Evolutionary conservation across 2,113 vertebrate genomes (phyloP).

Genomic region (Rallus limicola): DNA sequence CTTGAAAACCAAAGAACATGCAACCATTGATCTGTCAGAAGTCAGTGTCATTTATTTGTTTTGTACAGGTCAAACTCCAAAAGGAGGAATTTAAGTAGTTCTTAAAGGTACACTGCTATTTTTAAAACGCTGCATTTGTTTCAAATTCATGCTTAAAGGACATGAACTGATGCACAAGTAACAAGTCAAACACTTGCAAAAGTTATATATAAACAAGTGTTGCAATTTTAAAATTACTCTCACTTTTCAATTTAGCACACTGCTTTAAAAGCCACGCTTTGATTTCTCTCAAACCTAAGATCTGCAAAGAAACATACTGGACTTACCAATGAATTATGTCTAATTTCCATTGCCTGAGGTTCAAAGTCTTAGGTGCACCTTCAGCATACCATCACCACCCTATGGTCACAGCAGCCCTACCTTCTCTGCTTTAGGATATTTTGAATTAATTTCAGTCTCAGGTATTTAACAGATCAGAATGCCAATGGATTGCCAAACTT

Average conservation of each 20-base stretch:
- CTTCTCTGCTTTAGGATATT: neutral
- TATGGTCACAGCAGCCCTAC: neutral
- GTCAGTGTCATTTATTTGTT: neutral
- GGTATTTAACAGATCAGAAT: neutral
- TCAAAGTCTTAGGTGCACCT: neutral
- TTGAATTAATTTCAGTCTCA: neutral
- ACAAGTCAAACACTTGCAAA: neutral
- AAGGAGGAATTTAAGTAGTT: neutral
- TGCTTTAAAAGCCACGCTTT: neutral
- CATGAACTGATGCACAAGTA: neutral
- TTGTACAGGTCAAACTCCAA: neutral
- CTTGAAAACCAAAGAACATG: neutral
- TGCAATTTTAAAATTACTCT: neutral
- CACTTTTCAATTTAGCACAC: neutral
- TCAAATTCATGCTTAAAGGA: neutral
- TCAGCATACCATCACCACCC: neutral
- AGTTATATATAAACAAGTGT: neutral
- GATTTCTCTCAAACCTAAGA: neutral
- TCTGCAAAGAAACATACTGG: neutral
- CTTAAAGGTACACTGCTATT: neutral
- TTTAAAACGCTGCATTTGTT: neutral
- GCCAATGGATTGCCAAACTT: neutral
- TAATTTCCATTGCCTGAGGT: neutral
- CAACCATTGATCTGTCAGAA: conserved; percentile 11
- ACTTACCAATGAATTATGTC: neutral